These are phyloP conservation scores for Rissa tridactyla DNA, from an alignment of 2,113 vertebrate species.

Conservation along the genomic window DNA sequence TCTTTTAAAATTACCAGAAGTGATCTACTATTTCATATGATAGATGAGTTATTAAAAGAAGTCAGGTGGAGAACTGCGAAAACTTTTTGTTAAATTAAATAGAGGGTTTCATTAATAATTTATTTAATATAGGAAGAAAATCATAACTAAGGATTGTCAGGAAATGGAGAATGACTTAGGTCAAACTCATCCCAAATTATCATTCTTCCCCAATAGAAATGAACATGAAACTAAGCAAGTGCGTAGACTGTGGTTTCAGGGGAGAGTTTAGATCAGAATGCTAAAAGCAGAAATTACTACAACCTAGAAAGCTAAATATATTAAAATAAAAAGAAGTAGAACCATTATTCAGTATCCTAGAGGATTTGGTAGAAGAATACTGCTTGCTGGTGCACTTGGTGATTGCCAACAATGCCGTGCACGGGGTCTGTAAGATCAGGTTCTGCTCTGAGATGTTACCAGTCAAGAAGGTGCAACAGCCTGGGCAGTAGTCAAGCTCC, in stretches of 20 bases:
- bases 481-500: too few species aligned
- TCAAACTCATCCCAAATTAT: background rate
- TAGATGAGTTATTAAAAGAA: slow-evolving; percentile 14
- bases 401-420: background rate
- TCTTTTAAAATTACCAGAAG: background rate
- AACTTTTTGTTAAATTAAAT: slow-evolving; percentile 48
- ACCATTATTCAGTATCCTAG: background rate
- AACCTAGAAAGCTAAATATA: background rate
- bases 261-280: background rate
- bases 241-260: background rate
- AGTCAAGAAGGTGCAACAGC: background rate
- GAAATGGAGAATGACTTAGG: slow-evolving; percentile 5
- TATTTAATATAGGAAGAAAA: slow-evolving; percentile 33
- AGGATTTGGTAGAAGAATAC: background rate
- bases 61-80: background rate
- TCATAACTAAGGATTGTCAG: background rate
- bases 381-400: background rate
- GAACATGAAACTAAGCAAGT: background rate
- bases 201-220: background rate
- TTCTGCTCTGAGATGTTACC: background rate
- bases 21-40: background rate
- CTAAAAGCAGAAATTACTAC: background rate
- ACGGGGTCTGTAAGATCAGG: background rate
- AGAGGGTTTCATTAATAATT: slow-evolving; percentile 18
- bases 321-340: background rate